Evolutionary conservation across 2,113 vertebrate genomes (phyloP), one percentile per base, ranked within the genome.

Genomic region (Saguinus midas): DNA sequence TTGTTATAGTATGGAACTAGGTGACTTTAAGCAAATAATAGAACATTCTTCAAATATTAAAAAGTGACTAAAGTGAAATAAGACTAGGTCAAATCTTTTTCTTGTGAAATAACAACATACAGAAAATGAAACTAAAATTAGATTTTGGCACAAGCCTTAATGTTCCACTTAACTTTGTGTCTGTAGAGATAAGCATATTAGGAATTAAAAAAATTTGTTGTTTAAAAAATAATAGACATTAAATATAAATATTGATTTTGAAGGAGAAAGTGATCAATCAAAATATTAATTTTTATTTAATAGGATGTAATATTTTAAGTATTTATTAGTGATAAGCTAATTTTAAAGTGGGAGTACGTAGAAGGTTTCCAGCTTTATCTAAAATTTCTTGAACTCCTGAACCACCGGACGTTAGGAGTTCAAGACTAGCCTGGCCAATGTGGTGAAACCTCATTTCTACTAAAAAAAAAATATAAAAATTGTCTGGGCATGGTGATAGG

Each of bases 181-280:
- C 25, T 84, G 8, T 61, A 37, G 27, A 58, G 73, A 45, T 58
- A 82, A 78, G 13, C 3, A 64, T 29, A 81, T 16, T 70, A n/a
- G 58, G 14, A 50, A 43, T 84, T 91, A 68, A 8, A 40, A 58
- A 52, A 45, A 14, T n/a, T 75, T 5, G 35, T 48, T 40, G 40
- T 3, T 64, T n/a, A 13, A n/a, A 97, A 91, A 73, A 25, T 52
- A 72, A 16, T 32, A 94, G 37, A 78, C 84, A 50, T 27, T 52
- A 84, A 87, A 80, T 91, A 52, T 72, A 83, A 82, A 75, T 12
- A n/a, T 52, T 82, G 94, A 48, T 58, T 86, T 95, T 90, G 32
- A 78, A 66, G 57, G 76, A 12, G 13, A n/a, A 91, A 76, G 21
- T 76, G 1, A 35, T 80, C 9, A 76, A 90, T 58, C 35, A 52